A percentile compares a stretch with the other conserved stretches of the same genome.
These are phyloP conservation scores for Phasianus colchicus DNA, from an alignment of 2,113 vertebrate genomes.

Conservation along the genomic window DNA sequence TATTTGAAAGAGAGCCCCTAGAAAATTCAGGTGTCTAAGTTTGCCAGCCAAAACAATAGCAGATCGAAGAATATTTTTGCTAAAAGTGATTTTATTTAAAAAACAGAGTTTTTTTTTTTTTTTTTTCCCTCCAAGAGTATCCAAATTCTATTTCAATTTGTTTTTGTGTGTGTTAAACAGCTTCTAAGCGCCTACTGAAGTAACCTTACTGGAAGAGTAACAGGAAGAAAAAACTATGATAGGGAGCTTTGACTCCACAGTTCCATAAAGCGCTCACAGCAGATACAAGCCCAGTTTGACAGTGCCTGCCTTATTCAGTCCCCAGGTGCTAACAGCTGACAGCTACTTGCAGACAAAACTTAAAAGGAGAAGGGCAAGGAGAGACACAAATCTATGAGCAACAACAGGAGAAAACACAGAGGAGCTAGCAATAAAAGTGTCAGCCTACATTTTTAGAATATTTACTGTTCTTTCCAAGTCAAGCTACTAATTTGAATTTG, in stretches of 20 bases:
- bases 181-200: neutral
- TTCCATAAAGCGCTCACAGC: neutral
- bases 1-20: neutral
- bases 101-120: neutral
- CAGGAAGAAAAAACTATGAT: neutral
- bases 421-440: neutral
- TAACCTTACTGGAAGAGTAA: neutral
- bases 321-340: neutral
- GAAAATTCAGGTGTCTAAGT: neutral
- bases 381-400: too few relatives aligned
- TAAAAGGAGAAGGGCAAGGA: neutral
- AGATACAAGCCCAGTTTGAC: neutral
- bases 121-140: neutral
- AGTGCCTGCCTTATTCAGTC: neutral
- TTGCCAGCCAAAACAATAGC: neutral
- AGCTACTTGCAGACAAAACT: neutral
- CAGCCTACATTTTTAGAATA: neutral
- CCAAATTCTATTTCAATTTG: neutral
- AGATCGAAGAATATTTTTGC: neutral
- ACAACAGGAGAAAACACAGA: neutral
- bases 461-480: neutral
- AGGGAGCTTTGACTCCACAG: neutral
- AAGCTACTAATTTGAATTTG: neutral
- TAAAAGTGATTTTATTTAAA: neutral
- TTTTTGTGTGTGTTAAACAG: neutral